A percentile compares a stretch with the other conserved stretches of the same genome.
Evolutionary conservation across 2,888 invertebrate genomes (phyloP).

Genomic region (Tubulanus polymorphus): DNA sequence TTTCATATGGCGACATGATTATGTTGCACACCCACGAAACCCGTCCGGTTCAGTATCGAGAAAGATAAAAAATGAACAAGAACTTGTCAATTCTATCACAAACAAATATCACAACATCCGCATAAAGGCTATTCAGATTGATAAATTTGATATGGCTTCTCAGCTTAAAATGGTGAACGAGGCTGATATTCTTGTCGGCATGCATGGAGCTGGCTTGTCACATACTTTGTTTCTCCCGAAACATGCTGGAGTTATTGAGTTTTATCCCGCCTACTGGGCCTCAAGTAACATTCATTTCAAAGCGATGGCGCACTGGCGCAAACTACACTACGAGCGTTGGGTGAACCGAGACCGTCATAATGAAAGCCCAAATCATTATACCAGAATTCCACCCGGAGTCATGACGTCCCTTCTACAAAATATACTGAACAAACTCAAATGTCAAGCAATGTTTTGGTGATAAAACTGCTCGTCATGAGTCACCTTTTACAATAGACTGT

Average conservation of each 20-base stretch:
- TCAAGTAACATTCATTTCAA: constrained; percentile 37
- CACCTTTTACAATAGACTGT: too few species aligned
- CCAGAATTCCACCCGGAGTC: constrained; percentile 29
- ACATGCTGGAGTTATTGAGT: constrained; percentile 42
- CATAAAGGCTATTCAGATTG: constrained; percentile 38
- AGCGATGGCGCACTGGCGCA: constrained; percentile 44
- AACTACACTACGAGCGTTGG: constrained; percentile 41
- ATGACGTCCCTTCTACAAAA: too few species aligned
- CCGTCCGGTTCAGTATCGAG: constrained; percentile 40
- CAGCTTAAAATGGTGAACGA: constrained; percentile 36
- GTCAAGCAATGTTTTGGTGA: too few species aligned
- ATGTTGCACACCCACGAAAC: constrained; percentile 50
- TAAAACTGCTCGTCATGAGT: too few species aligned
- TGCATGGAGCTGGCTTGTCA: constrained; percentile 51
- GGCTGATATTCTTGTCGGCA: constrained; percentile 48
- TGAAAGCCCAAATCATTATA: constrained; percentile 25
- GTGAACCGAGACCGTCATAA: constrained; percentile 34
- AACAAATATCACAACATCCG: constrained; percentile 23
- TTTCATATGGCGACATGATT: constrained; percentile 48
- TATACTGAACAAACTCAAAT: too few species aligned
- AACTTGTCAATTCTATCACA: constrained; percentile 32
- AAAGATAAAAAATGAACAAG: constrained; percentile 47
- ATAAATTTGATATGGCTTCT: constrained; percentile 31
- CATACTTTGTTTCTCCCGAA: constrained; percentile 45
- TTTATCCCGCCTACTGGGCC: constrained; percentile 37